Evolutionary conservation across 2,888 invertebrate species (phyloP), one percentile per base, ranked within the genome.

Genomic region (Seladonia tumulorum): DNA sequence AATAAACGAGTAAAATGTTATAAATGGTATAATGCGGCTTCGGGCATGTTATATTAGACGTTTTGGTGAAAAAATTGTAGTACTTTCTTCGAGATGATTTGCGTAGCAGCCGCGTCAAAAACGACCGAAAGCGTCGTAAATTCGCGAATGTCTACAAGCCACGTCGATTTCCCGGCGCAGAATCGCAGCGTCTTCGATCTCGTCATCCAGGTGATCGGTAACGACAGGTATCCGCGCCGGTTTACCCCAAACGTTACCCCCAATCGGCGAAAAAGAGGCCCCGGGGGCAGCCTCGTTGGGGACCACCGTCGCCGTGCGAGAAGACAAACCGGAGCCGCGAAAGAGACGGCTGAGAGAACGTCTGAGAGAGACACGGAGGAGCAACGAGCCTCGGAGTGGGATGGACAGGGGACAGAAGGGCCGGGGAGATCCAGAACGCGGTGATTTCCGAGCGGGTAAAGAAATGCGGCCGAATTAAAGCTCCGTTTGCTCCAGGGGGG

Each of bases 391-490:
- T 7, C 47, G 57, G 47, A 63, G 49, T n/a, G 53, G 73, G 71
- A 42, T 16, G 63, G 63, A 29, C 79, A 35, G 42, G 25, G 76
- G 85, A 73, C 14, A 70, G 79, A 70, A 79, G 76, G 63, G 63
- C 14, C 63, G 16, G 16, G 75, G 73, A 63, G 85, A 85, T 82
- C 77, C 82, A 75, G 89, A 88, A 88, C 88, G 87, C 91, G 88
- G 89, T 89, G 90, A 89, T 90, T 90, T 90, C 82, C 90, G 82
- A 90, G 68, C 85, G 85, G 87, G 88, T 83, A 88, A 89, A 90
- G 90, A 90, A 90, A 90, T 89, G 90, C 86, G 90, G 85, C 86
- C 87, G 92, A 91, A 91, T 91, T 91, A 89, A 89, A 92, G 89
- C 89, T 92, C 88, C 89, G 92, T 92, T 88, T 90, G 89, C 87